Conservation (phyloP, 2,797 vertebrate species). For the Notamacropus eugenii region DNA sequence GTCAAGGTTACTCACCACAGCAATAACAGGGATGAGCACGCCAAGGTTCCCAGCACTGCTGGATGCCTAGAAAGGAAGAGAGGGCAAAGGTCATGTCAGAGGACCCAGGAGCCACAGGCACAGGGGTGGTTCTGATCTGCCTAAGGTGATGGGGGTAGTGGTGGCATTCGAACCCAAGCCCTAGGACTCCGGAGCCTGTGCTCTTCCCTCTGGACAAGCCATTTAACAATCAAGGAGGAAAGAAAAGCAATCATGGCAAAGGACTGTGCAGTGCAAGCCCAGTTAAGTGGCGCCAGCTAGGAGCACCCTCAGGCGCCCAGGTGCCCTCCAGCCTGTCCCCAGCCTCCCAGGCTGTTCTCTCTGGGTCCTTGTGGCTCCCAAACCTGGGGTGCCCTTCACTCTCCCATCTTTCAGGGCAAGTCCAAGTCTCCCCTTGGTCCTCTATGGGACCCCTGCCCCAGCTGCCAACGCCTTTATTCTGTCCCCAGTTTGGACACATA, state of each 20-base stretch:
- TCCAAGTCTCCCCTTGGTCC: too few relatives aligned
- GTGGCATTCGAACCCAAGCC: background rate
- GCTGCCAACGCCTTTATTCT: too few relatives aligned
- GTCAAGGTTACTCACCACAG: slow-evolving; percentile 90
- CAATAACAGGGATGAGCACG: slow-evolving; percentile 97
- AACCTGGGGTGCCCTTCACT: too few relatives aligned
- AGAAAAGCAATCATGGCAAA: too few relatives aligned
- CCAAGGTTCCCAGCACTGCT: slow-evolving; percentile 99
- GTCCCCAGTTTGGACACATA: background rate
- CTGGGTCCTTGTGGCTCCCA: too few relatives aligned
- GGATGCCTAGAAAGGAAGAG: slow-evolving; percentile 90
- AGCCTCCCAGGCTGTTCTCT: too few relatives aligned
- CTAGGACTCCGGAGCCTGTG: background rate
- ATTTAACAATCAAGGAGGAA: background rate
- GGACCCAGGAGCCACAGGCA: background rate
- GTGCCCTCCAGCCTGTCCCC: too few relatives aligned
- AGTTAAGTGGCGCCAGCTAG: background rate
- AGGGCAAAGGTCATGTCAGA: background rate
- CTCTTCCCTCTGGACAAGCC: background rate
- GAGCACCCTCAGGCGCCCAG: too few relatives aligned
- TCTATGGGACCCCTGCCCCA: too few relatives aligned
- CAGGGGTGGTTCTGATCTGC: too few relatives aligned
- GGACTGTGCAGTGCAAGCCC: background rate
- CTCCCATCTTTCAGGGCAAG: too few relatives aligned
- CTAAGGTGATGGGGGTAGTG: fast-evolving